Evolutionary conservation across 2,113 vertebrate genomes (phyloP).

Genomic region (Pseudopipra pipra): DNA sequence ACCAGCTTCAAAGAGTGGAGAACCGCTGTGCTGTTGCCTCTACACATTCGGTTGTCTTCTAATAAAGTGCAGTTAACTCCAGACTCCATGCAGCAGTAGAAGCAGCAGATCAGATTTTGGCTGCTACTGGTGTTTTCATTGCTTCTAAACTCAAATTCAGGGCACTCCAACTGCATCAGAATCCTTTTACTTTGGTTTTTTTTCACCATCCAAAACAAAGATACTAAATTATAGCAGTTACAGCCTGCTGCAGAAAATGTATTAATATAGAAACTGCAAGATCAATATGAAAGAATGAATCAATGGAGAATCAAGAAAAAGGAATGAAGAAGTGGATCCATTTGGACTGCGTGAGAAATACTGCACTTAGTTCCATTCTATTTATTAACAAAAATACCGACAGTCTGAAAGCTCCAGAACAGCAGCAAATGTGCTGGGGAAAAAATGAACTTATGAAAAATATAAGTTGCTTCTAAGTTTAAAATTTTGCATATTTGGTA

Average conservation of each 20-base stretch:
- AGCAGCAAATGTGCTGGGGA: background rate
- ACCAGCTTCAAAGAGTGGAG: background rate
- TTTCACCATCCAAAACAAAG: background rate
- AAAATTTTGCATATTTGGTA: background rate
- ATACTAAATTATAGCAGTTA: background rate
- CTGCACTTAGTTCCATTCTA: background rate
- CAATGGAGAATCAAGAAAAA: background rate
- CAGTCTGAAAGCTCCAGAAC: background rate
- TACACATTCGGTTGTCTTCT: background rate
- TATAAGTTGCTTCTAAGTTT: background rate
- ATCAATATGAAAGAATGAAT: background rate
- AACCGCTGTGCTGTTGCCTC: background rate
- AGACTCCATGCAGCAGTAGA: background rate
- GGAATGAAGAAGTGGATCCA: background rate
- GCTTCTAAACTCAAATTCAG: background rate
- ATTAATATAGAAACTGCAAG: background rate
- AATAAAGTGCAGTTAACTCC: background rate
- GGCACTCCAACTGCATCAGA: background rate
- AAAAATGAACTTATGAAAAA: background rate
- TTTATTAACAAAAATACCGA: background rate
- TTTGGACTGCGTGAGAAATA: background rate
- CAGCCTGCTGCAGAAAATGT: background rate
- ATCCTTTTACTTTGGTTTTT: background rate
- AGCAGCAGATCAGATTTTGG: background rate
- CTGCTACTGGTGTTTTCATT: background rate